Base-by-base conservation (phyloP, 1,140 invertebrate genomes). In the Drosophila kikkawai region DNA sequence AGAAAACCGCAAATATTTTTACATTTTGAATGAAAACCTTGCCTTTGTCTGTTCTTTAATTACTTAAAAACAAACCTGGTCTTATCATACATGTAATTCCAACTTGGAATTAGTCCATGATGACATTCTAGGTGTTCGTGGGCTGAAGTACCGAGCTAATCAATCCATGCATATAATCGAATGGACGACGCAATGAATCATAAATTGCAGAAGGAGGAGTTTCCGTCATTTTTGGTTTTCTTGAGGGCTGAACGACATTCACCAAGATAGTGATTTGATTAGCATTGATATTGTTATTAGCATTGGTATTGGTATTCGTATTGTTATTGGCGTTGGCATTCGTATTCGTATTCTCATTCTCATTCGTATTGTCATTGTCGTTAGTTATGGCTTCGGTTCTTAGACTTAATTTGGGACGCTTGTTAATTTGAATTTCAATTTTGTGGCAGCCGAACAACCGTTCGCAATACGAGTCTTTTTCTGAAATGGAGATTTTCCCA, bases 1-100 rank as follows among this genome's bases (percentile, higher is more conserved):
- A 80, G 64, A 42, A 77, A 78, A 83, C 83, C 83, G 85, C 83
- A 87, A 88, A 88, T 88, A 87, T 80, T 78, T 88, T 64, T 78
- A 73, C 76, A 42, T 59, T 55, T 68, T 44, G 59, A 66, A 79
- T 70, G 53, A 56, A 42, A 74, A 53, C 58, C 32, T 51, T 65
- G 47, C 57, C 17, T 55, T 83, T 88, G 83, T 82, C 55, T 66
- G 53, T 80, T 75, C 61, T 78, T 63, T 83, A 80, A 86, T 86
- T 86, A 74, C 80, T 80, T 76, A 66, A 80, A 80, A 80, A 77
- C 63, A 77, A 50, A 7, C 36, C 44, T n/a, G 19, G 32, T 11
- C 29, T 11, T 58, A 29, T 29, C 45, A 26, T 15, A 47, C 15
- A 12, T 26, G 22, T 15, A 47, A 47, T 47, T 47, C 19, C 15